Conservation (phyloP, 2,113 vertebrate genomes). For the Bujurquina vittata region DNA sequence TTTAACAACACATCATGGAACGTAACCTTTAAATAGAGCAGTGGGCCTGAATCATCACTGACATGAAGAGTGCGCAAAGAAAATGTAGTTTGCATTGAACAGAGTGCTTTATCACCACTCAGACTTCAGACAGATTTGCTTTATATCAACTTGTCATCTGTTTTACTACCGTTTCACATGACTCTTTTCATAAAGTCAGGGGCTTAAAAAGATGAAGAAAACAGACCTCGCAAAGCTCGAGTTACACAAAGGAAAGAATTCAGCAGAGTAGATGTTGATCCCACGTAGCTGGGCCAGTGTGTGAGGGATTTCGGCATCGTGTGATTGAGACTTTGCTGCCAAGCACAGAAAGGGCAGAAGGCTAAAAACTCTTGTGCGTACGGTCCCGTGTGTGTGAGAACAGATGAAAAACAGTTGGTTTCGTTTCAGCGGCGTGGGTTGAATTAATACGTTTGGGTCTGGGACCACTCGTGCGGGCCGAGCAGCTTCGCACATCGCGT, state of each 20-base stretch:
- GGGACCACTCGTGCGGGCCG: neutral
- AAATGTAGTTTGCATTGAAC: conserved; percentile 31
- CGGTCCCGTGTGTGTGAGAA: neutral
- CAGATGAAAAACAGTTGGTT: conserved; percentile 23
- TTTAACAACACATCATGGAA: conserved; percentile 26
- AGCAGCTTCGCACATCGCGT: conserved; percentile 25
- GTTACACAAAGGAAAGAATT: conserved; percentile 64
- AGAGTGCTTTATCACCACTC: conserved; percentile 47
- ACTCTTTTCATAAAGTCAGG: conserved; percentile 46
- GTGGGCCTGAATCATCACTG: conserved; percentile 41
- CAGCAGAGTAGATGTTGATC: conserved; percentile 24
- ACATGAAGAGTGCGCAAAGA: conserved; percentile 22
- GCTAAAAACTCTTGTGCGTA: neutral
- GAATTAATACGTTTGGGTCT: conserved; percentile 20
- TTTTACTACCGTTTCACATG: conserved; percentile 63
- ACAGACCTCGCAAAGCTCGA: conserved; percentile 20
- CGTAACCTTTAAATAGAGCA: conserved; percentile 30
- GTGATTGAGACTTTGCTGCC: conserved; percentile 64
- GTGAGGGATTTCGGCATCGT: conserved; percentile 62
- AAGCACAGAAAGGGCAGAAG: conserved; percentile 21
- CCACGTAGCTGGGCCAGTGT: conserved; percentile 35
- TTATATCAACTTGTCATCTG: conserved; percentile 56
- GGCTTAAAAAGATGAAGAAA: conserved; percentile 21
- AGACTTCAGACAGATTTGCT: conserved; percentile 53
- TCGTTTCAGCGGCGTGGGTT: conserved; percentile 9